Base-by-base conservation (phyloP, 2,797 vertebrate species). In the Lagodon rhomboides region DNA sequence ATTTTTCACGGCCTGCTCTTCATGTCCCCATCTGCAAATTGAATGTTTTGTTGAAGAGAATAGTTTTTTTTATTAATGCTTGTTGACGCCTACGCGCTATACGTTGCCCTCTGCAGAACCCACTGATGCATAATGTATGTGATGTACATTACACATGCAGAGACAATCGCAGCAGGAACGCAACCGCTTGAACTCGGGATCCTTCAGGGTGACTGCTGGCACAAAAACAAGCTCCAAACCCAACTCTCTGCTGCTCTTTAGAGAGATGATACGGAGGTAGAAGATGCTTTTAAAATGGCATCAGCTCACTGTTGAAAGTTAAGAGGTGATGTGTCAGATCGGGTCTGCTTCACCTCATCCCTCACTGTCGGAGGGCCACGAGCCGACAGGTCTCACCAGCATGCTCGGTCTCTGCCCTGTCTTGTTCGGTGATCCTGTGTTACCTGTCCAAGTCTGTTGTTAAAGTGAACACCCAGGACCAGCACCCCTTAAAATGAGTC, bases 141-240 rank as follows among this genome's bases (percentile, higher is more conserved):
- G 25, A 84, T 66, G 61, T 17, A 72, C 64, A 63, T 63, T 81
- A 76, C 18, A 67, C 27, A 71, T 54, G 38, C 67, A 75, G 66
- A 47, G 64, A 64, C 25, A 50, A n/a, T 60, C 18, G 41, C 44
- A 61, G 6, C 20, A 58, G 20, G 68, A n/a, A 43, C 13, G 22
- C 30, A 34, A 34, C 34, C 2, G 66, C 34, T 51, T 56, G 60
- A 25, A 25, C 53, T 51, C 30, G 9, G 49, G 17, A 16, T n/a
- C 47, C 50, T 69, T 23, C 34, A 47, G 54, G 38, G 5, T 77
- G 55, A 60, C 34, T 63, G 17, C 16, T 43, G 30, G 2, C 13
- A 34, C 13, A 44, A 25, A 54, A 56, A 23, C 67, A 27, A 23
- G 10, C 18, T 50, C 25, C 18, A 1, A 41, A 23, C 6, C 43